A percentile compares a stretch with the other conserved stretches of the same genome.
phyloP scores from a whole-genome alignment of 2,113 vertebrate species.

The Hippoglossus stenolepis region DNA sequence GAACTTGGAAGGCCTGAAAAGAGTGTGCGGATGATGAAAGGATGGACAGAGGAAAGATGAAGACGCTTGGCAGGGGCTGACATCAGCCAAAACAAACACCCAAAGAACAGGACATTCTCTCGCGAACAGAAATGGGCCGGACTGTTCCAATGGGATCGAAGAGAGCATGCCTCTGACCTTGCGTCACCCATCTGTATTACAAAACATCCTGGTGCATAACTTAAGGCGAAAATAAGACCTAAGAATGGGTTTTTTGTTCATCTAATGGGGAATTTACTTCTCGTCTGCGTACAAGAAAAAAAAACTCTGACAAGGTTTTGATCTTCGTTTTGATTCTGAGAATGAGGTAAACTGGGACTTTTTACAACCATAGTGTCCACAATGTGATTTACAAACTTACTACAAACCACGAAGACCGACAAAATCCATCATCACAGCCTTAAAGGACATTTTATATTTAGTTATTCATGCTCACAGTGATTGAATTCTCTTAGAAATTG shows the following conservation, averaged over 20 bases:
- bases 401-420: background rate
- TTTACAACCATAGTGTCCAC: background rate
- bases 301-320: background rate
- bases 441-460: background rate
- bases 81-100: slow-evolving; percentile 80
- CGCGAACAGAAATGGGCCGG: slow-evolving; percentile 61
- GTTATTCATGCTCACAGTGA: background rate
- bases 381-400: slow-evolving; percentile 3
- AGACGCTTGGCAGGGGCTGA: slow-evolving; percentile 64
- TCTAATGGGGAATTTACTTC: background rate
- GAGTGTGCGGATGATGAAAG: slow-evolving; percentile 43
- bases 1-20: slow-evolving; percentile 56
- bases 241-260: background rate
- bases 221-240: slow-evolving; percentile 17
- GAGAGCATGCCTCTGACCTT: slow-evolving; percentile 52
- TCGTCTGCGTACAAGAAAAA: background rate
- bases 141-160: slow-evolving; percentile 59
- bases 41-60: slow-evolving; percentile 65
- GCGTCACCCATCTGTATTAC: slow-evolving; percentile 56
- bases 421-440: slow-evolving; percentile 8
- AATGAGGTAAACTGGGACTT: background rate
- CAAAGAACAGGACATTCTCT: slow-evolving; percentile 80
- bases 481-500: background rate
- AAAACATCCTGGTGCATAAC: slow-evolving; percentile 46
- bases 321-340: background rate